Evolutionary conservation across 2,888 invertebrate species (phyloP), one percentile per base, ranked within the genome.

Genomic region (Drosophila barbarae): DNA sequence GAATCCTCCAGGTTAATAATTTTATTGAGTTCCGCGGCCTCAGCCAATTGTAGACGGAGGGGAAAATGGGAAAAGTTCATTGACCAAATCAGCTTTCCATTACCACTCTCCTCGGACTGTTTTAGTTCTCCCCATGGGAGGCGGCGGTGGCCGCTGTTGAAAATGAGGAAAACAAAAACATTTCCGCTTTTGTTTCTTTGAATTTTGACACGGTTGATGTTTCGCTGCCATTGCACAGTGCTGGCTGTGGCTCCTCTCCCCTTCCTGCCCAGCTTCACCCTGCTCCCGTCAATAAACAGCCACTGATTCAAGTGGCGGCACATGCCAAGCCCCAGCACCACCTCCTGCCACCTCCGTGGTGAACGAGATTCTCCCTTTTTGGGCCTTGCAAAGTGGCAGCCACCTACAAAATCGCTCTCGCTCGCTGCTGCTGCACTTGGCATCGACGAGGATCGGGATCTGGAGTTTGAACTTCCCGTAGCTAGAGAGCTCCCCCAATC

Each of bases 141-240:
- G 32, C 30, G 46, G 44, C 18, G 65, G 44, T 12, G 65, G 52
- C 65, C 36, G 65, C 76, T 69, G 73, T 68, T 80, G 74, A 84
- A 84, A 84, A 79, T 71, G 75, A 77, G 64, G 69, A 73, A 82
- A 79, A 73, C 69, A 72, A 72, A 68, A 84, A 82, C 80, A 79
- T 84, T 84, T 81, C 80, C 80, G 80, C 85, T 81, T 81, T 82
- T 77, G 84, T 75, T 84, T 84, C 84, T 81, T 82, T 84, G 80
- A 81, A 82, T 81, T 79, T 76, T 72, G 72, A 84, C 76, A 80
- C 71, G 84, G 74, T 71, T 58, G 71, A 66, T 67, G 67, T 60
- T 55, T 49, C 38, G 50, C 59, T 66, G 55, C 69, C 76, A 53
- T 49, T 61, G 60, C 56, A 47, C 55, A 55, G 44, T 51, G 66